Percentiles rank a stretch among this genome's conserved stretches.
phyloP scores from a whole-genome alignment of 2,888 invertebrate species.

The Drosophila affinis region DNA sequence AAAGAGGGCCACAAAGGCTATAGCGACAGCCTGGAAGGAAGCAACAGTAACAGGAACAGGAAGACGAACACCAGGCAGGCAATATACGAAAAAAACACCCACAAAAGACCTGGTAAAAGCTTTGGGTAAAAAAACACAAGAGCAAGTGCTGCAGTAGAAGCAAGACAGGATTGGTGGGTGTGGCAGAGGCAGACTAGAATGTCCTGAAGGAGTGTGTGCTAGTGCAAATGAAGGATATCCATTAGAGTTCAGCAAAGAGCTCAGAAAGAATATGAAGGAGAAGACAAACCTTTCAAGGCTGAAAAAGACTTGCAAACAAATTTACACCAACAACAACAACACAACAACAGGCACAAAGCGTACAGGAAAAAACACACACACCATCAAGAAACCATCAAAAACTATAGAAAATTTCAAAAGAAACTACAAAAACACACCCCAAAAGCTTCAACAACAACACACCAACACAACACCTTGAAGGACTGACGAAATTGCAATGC shows the following conservation, averaged over 20 bases:
- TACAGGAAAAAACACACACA: neutral
- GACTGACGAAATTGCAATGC: neutral
- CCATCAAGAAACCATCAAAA: neutral
- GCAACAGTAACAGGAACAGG: conserved; percentile 20
- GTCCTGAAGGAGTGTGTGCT: neutral
- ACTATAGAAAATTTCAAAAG: no score
- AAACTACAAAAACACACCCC: neutral
- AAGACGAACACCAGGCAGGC: conserved; percentile 17
- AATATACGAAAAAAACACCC: conserved; percentile 16
- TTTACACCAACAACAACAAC: conserved; percentile 6
- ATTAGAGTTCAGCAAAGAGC: conserved; percentile 18
- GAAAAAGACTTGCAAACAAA: neutral
- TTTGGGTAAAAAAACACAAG: conserved; percentile 41
- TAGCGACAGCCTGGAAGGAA: conserved; percentile 14
- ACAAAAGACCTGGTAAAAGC: conserved; percentile 68
- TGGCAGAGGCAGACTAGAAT: neutral
- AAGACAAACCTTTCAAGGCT: conserved; percentile 7
- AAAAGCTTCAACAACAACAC: neutral
- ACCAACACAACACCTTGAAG: neutral
- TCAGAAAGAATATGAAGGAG: neutral
- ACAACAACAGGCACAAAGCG: neutral
- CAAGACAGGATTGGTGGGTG: conserved; percentile 9
- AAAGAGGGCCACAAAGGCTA: conserved; percentile 2
- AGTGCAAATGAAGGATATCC: conserved; percentile 40
- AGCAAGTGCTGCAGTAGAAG: conserved; percentile 39